These are phyloP conservation scores for Sinocyclocheilus anshuiensis DNA, from an alignment of 2,113 vertebrate species.

Conservation along the genomic window DNA sequence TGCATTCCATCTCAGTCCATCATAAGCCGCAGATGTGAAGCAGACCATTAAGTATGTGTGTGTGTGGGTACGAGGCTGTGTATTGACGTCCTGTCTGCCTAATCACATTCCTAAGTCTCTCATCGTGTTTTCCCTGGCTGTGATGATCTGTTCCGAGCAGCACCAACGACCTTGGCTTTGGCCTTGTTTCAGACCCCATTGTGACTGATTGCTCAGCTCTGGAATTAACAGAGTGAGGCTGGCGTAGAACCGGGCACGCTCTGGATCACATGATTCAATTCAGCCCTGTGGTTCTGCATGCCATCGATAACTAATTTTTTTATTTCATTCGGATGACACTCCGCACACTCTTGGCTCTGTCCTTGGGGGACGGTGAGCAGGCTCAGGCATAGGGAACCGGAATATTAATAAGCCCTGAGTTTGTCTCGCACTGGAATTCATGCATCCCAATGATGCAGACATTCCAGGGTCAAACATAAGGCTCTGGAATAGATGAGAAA, in stretches of 20 bases:
- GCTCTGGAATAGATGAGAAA: background rate
- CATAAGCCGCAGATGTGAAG: conserved; percentile 31
- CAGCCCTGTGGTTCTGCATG: conserved; percentile 22
- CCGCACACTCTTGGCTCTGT: background rate
- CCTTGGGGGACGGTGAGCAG: conserved; percentile 13
- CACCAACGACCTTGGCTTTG: conserved; percentile 34
- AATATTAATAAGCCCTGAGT: conserved; percentile 35
- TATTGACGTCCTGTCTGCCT: conserved; percentile 30
- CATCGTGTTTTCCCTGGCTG: conserved; percentile 39
- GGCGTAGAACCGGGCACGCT: background rate
- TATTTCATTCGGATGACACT: conserved; percentile 31
- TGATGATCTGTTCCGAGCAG: conserved; percentile 29
- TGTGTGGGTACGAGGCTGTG: conserved; percentile 6
- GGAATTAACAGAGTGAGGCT: conserved; percentile 21
- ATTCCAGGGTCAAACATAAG: conserved; percentile 20
- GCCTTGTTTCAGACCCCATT: conserved; percentile 38
- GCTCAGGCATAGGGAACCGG: background rate
- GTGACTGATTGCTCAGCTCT: conserved; percentile 35
- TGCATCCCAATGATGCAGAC: conserved; percentile 17
- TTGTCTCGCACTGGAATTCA: conserved; percentile 9
- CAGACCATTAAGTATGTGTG: conserved; percentile 37
- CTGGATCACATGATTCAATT: conserved; percentile 30
- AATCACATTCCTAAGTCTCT: conserved; percentile 23
- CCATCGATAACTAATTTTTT: conserved; percentile 25
- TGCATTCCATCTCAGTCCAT: conserved; percentile 36